Evolutionary conservation across 2,888 invertebrate species (phyloP), one percentile per base, ranked within the genome.

Genomic region (Meiosimyza decipiens): DNA sequence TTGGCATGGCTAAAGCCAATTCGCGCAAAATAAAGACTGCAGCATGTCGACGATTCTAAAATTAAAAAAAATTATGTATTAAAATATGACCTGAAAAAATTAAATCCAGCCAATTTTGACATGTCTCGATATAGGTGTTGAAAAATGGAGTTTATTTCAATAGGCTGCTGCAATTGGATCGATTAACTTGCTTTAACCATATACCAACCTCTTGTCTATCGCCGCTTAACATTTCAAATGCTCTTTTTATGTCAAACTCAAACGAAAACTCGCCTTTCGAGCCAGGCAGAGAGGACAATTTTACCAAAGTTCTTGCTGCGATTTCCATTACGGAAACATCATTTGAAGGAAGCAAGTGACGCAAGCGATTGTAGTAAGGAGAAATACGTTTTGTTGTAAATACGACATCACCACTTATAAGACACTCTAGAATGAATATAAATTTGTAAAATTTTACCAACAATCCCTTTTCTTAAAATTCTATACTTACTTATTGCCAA

Each of bases 251-350:
- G 88, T 98, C 98, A 88, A 97, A 97, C 82, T 98, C 98, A n/a
- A 99, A 97, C 85, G 98, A 97, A 84, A 98, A 97, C 0, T 97
- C 95, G 49, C 98, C 94, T 85, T 96, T 96, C 0, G 97, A 96
- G 15, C 98, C 98, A 0, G 95, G 95, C 18, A 94, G 93, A 28
- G 96, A 90, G 2, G 98, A 98, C 70, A 99, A 88, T 78, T 95
- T 94, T 0, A 98, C 98, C 77, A 99, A 93, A 6, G 98, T 98
- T 84, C 96, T 95, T 2, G 98, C 97, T 5, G 98, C 96, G 79
- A 98, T 89, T 88, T 98, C 97, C 95, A 98, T 97, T 0, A 98
- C 96, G 16, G 93, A 93, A 0, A 94, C 93, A 89, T 98, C 98
- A 78, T 92, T 94, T 2, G 96, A 96, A 1, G 97, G 96, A 72